Conservation (phyloP, 2,797 vertebrate species). For the Rhabdomys pumilio region DNA sequence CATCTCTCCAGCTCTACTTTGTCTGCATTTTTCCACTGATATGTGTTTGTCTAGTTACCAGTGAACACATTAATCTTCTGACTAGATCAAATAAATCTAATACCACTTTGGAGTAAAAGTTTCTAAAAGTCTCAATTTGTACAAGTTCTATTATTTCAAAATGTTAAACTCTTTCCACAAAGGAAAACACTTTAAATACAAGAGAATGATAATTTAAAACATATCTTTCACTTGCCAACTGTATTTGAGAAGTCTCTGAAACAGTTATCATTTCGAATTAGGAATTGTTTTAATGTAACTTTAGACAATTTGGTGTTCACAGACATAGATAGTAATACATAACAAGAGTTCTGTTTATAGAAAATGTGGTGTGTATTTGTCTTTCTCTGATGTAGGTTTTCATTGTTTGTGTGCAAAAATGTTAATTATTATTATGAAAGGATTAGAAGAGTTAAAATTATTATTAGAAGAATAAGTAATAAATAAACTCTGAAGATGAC, state of each 20-base stretch:
- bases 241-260: neutral
- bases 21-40: neutral
- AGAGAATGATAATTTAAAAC: neutral
- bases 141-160: neutral
- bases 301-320: neutral
- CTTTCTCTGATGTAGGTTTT: neutral
- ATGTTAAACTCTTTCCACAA: neutral
- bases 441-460: neutral
- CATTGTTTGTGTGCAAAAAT: neutral
- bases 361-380: neutral
- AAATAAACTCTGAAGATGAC: constrained; percentile 27
- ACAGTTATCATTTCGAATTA: neutral
- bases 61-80: neutral
- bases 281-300: neutral
- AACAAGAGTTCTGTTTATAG: neutral
- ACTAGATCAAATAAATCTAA: neutral
- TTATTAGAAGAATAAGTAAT: constrained; percentile 25
- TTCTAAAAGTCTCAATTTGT: neutral
- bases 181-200: neutral
- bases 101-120: neutral
- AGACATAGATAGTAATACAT: neutral
- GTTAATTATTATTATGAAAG: neutral
- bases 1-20: neutral
- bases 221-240: neutral
- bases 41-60: neutral